Evolutionary conservation across 2,888 invertebrate species (phyloP).

Genomic region (Pterostichus niger): DNA sequence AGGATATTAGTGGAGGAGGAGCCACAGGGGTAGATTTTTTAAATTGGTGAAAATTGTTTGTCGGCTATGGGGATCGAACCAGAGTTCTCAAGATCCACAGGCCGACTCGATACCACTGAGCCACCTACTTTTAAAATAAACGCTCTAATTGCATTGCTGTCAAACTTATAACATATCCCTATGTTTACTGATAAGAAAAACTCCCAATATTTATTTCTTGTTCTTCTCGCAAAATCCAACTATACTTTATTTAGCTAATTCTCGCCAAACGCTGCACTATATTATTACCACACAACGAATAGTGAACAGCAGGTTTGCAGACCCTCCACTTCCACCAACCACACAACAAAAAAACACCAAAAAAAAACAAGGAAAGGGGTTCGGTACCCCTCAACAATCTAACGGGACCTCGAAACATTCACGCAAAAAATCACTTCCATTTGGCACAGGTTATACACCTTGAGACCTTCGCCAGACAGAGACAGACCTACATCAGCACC

Average conservation of each 20-base stretch:
- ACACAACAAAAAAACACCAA: not conserved
- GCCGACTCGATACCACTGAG: no score
- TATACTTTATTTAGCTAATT: not conserved
- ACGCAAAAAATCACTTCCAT: conserved; percentile 34
- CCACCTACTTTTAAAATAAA: no score
- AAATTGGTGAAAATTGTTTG: no score
- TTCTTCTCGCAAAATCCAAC: not conserved
- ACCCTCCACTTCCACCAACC: no score
- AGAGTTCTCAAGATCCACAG: no score
- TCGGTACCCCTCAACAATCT: conserved; percentile 20
- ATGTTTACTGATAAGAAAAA: no score
- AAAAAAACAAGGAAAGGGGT: conserved; percentile 18
- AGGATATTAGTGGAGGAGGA: no score
- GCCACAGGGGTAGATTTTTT: no score
- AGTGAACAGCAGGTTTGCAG: conserved; percentile 33
- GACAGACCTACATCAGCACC: conserved; percentile 1
- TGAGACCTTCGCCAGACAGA: conserved; percentile 15
- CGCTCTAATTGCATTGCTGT: no score
- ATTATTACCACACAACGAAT: conserved; percentile 20
- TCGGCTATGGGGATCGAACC: no score
- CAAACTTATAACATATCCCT: no score
- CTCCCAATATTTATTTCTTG: not conserved
- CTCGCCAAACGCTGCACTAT: conserved; percentile 12
- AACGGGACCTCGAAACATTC: conserved; percentile 1
- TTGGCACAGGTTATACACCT: conserved; percentile 46